Conservation (phyloP, 2,113 vertebrate genomes). For the Craseonycteris thonglongyai region DNA sequence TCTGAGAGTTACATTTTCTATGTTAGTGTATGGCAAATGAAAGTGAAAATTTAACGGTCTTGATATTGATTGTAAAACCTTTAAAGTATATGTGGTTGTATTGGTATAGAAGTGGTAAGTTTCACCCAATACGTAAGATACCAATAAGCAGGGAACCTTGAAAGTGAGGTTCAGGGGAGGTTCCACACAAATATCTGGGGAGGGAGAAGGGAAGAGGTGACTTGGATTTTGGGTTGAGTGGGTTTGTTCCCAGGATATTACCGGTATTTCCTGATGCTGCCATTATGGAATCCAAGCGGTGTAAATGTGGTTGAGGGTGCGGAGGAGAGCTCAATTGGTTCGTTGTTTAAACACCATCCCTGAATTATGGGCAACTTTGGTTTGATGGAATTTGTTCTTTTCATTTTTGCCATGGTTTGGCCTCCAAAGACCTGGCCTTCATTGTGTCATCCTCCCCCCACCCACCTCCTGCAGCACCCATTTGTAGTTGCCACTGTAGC, state of each 20-base stretch:
- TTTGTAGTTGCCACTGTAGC: background rate
- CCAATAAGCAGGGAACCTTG: background rate
- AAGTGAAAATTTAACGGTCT: background rate
- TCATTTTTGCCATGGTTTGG: background rate
- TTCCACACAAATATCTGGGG: background rate
- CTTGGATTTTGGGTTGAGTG: background rate
- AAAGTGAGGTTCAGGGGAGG: background rate
- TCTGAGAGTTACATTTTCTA: background rate
- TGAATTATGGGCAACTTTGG: background rate
- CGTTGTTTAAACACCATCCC: fast-evolving
- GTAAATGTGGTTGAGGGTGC: background rate
- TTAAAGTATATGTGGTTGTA: background rate
- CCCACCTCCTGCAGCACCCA: fast-evolving
- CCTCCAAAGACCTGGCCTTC: background rate
- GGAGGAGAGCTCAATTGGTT: background rate
- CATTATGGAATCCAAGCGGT: background rate
- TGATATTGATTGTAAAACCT: background rate
- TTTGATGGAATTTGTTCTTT: background rate
- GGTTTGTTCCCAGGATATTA: background rate
- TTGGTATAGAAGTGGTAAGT: background rate
- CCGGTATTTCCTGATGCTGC: background rate
- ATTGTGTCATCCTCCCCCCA: background rate
- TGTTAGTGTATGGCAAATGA: background rate
- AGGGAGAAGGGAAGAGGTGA: background rate
- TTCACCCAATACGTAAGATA: background rate